These are phyloP conservation scores for Manduca sexta DNA, from an alignment of 1,140 invertebrate species.

Conservation along the genomic window DNA sequence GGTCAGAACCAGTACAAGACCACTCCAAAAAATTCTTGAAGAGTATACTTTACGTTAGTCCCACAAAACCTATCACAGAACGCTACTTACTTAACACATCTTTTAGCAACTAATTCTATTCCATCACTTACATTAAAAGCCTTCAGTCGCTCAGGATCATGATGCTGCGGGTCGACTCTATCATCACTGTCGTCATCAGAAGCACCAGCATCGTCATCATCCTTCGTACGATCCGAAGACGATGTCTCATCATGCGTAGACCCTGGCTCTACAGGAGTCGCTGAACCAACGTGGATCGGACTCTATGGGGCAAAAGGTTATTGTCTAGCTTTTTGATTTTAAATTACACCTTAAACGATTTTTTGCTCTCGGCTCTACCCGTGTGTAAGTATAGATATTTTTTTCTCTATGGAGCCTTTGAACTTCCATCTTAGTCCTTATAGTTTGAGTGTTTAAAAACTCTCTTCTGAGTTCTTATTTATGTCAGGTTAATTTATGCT, in stretches of 20 bases:
- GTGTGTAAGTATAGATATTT: too few species aligned
- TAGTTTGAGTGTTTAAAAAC: too few species aligned
- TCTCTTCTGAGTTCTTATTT: too few species aligned
- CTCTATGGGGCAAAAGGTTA: constrained; percentile 73
- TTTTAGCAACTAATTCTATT: neutral
- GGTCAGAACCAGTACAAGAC: too few species aligned
- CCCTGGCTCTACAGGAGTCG: constrained; percentile 76
- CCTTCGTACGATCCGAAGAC: constrained; percentile 89
- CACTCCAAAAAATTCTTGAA: too few species aligned
- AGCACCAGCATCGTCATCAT: constrained; percentile 92
- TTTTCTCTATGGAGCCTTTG: too few species aligned
- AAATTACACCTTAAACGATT: too few species aligned
- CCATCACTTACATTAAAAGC: constrained; percentile 90
- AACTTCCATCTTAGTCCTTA: too few species aligned
- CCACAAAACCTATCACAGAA: neutral
- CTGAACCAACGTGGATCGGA: constrained; percentile 75
- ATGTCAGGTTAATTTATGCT: too few species aligned
- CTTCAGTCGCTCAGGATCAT: constrained; percentile 96
- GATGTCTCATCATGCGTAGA: constrained; percentile 92
- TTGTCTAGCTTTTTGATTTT: too few species aligned
- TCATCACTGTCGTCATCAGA: constrained; percentile 94
- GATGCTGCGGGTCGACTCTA: constrained; percentile 87
- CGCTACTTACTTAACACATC: neutral
- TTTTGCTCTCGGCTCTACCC: too few species aligned
- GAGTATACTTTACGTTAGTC: too few species aligned